phyloP scores from a whole-genome alignment of 2,888 invertebrate species.

The Aphidius colemani region DNA sequence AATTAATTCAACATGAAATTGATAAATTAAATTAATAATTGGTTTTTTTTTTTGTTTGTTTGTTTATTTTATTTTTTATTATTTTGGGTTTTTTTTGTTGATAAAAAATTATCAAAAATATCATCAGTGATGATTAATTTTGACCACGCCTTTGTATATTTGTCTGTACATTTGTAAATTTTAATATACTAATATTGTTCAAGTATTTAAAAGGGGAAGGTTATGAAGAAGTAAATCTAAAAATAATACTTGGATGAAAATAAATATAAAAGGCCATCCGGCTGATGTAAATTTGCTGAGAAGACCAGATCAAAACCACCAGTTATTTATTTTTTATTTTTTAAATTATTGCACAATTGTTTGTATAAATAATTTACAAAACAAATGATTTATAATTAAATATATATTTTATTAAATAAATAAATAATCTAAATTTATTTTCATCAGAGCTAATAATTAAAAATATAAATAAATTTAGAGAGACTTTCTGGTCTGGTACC shows the following conservation, averaged over 20 bases:
- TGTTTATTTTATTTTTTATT: too few relatives aligned
- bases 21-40: too few relatives aligned
- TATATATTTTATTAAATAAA: too few relatives aligned
- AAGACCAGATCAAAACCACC: neutral
- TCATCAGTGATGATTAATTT: neutral
- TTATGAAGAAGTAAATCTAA: slow-evolving; percentile 33
- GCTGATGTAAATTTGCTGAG: neutral
- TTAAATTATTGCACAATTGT: slow-evolving; percentile 2
- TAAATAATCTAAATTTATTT: too few relatives aligned
- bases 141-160: slow-evolving; percentile 26
- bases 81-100: too few relatives aligned
- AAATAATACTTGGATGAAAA: slow-evolving; percentile 28
- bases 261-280: slow-evolving; percentile 31
- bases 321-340: neutral
- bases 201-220: slow-evolving; percentile 12
- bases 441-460: too few relatives aligned
- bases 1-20: too few relatives aligned
- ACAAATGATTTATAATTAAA: too few relatives aligned
- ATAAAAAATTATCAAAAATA: too few relatives aligned
- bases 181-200: neutral
- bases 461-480: neutral
- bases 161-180: slow-evolving; percentile 6
- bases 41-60: too few relatives aligned
- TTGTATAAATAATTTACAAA: neutral
- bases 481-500: neutral